Conservation (phyloP, 1,140 invertebrate genomes). For the Mycetomoellerius zeteki region DNA sequence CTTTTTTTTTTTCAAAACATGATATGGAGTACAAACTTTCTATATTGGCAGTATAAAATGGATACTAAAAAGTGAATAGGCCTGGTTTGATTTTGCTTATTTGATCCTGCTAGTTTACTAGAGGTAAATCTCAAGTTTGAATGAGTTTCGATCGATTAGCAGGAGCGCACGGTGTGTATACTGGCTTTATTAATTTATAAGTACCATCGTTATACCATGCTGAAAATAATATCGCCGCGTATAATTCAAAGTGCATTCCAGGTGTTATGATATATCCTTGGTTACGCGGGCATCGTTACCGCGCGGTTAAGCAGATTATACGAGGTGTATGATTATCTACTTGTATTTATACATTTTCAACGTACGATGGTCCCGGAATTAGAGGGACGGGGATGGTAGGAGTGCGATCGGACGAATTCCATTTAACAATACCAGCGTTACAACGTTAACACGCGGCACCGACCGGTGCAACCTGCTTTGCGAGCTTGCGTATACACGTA, state of each 20-base stretch:
- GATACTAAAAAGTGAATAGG: too few relatives aligned
- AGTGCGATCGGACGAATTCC: constrained; percentile 33
- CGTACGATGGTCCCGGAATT: not conserved
- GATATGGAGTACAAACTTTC: too few relatives aligned
- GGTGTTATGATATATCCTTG: not conserved
- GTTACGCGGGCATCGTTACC: not conserved
- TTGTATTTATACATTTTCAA: constrained; percentile 34
- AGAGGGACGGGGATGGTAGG: not conserved
- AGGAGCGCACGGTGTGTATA: not conserved
- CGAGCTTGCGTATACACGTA: not conserved
- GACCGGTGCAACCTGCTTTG: constrained; percentile 1
- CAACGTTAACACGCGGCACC: constrained; percentile 32
- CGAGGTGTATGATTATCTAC: constrained; percentile 19
- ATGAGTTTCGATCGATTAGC: constrained; percentile 16
- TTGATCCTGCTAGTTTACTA: too few relatives aligned
- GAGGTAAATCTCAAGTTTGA: constrained; percentile 9
- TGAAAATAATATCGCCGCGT: constrained; percentile 30
- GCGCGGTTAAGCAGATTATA: constrained; percentile 22
- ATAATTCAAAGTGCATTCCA: not conserved
- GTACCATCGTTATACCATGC: not conserved
- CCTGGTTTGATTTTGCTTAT: too few relatives aligned
- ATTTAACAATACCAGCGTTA: constrained; percentile 16
- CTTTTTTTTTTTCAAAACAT: too few relatives aligned
- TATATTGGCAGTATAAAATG: too few relatives aligned
- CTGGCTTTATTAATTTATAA: constrained; percentile 13